Conservation (phyloP, 2,113 vertebrate species). For the rat (Rattus norvegicus) region DNA sequence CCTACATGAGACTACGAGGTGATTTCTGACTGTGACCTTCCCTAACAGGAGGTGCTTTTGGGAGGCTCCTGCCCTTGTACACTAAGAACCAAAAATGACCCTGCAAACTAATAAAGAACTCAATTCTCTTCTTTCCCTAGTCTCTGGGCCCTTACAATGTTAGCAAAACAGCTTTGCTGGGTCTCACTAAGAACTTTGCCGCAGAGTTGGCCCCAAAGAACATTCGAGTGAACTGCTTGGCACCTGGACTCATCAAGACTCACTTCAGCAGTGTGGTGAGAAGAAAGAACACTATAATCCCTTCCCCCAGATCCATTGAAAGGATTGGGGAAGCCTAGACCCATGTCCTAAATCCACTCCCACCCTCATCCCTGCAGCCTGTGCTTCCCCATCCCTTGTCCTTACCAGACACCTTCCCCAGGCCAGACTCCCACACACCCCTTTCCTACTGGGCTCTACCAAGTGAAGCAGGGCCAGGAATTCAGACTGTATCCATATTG, state of each 20-base stretch:
- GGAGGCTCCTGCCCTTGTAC: neutral
- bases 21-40: neutral
- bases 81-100: slow-evolving; percentile 40
- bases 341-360: neutral
- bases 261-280: slow-evolving; percentile 90
- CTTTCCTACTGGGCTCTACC: neutral
- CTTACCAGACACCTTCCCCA: neutral
- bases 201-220: slow-evolving; percentile 87
- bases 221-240: slow-evolving; percentile 93
- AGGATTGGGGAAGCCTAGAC: neutral
- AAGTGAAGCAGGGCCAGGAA: neutral
- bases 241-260: slow-evolving; percentile 93
- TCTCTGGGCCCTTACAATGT: slow-evolving; percentile 91
- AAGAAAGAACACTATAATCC: neutral
- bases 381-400: neutral
- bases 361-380: neutral
- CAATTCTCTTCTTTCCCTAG: slow-evolving; percentile 78
- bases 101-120: slow-evolving; percentile 10
- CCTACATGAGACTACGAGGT: neutral
- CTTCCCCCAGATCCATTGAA: neutral
- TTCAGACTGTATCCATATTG: neutral
- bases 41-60: neutral
- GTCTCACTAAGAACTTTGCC: slow-evolving; percentile 90
- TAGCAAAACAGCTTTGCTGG: slow-evolving; percentile 93
- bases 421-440: neutral